Evolutionary conservation across 2,113 vertebrate genomes (phyloP).

Genomic region (Hippocampus comes): DNA sequence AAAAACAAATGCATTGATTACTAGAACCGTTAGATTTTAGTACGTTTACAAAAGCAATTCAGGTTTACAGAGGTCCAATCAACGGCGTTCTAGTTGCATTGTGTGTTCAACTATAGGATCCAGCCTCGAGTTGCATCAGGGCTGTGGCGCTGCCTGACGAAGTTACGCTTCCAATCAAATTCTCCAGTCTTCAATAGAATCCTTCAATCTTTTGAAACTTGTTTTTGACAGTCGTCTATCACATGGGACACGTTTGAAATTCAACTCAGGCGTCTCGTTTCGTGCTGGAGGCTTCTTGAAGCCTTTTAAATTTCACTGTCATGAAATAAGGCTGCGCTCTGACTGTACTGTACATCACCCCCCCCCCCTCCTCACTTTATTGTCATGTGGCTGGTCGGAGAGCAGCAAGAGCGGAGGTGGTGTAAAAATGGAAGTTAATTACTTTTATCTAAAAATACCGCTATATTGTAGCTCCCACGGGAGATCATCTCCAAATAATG

Average conservation of each 20-base stretch:
- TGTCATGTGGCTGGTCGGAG: constrained; percentile 23
- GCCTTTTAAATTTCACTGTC: constrained; percentile 5
- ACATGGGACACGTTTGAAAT: neutral
- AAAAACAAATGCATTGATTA: no score
- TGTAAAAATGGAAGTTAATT: constrained; percentile 59
- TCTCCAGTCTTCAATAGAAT: no score
- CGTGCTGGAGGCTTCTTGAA: neutral
- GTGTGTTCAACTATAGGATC: neutral
- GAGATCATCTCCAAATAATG: constrained; percentile 29
- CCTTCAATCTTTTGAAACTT: neutral
- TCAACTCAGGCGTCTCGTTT: neutral
- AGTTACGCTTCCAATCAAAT: no score
- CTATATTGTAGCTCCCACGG: constrained; percentile 27
- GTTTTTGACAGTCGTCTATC: constrained; percentile 1
- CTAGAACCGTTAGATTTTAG: neutral
- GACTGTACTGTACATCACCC: constrained; percentile 8
- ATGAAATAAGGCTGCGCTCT: constrained; percentile 8
- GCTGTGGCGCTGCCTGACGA: neutral
- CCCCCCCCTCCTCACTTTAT: neutral
- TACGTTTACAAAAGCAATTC: neutral
- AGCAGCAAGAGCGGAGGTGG: constrained; percentile 41
- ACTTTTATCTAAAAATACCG: constrained; percentile 68
- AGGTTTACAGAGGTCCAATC: neutral
- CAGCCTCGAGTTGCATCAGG: neutral
- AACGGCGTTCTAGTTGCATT: neutral